Conservation (phyloP, 2,888 invertebrate genomes). For the Deroplatys truncata region DNA sequence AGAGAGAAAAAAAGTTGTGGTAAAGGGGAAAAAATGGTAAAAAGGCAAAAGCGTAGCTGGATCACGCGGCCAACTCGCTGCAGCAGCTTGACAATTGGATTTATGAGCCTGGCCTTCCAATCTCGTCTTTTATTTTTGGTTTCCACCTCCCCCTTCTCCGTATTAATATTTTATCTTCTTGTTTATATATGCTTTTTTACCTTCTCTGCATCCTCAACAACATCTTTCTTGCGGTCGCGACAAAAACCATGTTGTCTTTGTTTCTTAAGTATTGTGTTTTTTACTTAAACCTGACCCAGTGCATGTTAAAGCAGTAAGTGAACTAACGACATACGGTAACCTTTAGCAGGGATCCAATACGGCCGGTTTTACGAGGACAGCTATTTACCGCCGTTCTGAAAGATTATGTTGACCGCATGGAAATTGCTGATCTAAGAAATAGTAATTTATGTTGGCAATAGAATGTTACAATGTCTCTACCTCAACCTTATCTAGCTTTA, state of each 20-base stretch:
- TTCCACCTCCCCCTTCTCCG: background rate
- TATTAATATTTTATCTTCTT: background rate
- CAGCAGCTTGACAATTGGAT: background rate
- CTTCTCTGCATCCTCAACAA: background rate
- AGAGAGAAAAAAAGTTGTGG: background rate
- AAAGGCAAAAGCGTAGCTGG: background rate
- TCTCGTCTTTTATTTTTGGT: background rate
- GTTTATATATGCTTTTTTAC: background rate
- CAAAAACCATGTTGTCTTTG: background rate
- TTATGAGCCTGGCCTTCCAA: background rate
- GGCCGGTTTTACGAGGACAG: too few species aligned
- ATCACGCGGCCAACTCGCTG: background rate
- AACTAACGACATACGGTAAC: too few species aligned
- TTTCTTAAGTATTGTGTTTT: background rate
- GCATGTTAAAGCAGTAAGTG: too few species aligned
- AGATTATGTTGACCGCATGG: too few species aligned
- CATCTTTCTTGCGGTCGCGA: background rate
- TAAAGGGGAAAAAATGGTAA: background rate
- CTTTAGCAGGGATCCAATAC: too few species aligned
- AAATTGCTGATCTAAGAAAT: too few species aligned
- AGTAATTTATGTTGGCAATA: too few species aligned
- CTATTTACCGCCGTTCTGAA: too few species aligned
- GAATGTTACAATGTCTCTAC: too few species aligned
- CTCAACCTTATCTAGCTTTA: too few species aligned
- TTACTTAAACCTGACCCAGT: too few species aligned